Conservation (phyloP, 2,888 invertebrate genomes). For the Rhorus exstirpatorius region DNA sequence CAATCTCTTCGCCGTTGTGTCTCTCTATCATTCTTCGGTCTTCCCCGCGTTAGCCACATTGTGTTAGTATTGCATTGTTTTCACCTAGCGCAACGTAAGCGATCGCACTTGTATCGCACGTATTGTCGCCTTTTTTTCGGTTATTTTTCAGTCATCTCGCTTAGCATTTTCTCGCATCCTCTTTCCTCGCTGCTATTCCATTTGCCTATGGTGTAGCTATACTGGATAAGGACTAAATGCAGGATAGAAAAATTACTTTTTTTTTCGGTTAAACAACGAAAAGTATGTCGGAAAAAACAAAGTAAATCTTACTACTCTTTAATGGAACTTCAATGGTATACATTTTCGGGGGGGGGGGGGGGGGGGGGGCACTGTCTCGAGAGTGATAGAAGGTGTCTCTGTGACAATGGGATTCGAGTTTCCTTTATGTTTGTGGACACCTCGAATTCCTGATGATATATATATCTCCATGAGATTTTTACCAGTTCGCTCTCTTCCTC, state of each 20-base stretch:
- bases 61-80: slow-evolving; percentile 50
- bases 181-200: neutral
- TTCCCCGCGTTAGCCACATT: slow-evolving; percentile 7
- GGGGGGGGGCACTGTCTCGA: neutral
- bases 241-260: no score
- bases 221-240: no score
- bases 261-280: no score
- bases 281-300: neutral
- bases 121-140: slow-evolving; percentile 1
- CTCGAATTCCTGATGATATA: slow-evolving; percentile 79
- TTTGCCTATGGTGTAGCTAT: no score
- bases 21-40: slow-evolving; percentile 54
- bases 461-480: slow-evolving; percentile 78
- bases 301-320: neutral
- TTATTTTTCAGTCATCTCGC: slow-evolving; percentile 8
- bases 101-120: slow-evolving; percentile 3
- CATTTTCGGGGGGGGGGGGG: neutral
- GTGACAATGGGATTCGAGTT: slow-evolving; percentile 21
- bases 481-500: slow-evolving; percentile 68
- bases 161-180: neutral
- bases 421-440: slow-evolving; percentile 68
- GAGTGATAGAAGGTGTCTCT: slow-evolving; percentile 23
- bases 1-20: slow-evolving; percentile 59
- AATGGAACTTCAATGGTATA: neutral
- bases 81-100: slow-evolving; percentile 24